Evolutionary conservation across 2,888 invertebrate species (phyloP), one percentile per base, ranked within the genome.

Genomic region (Parthenolecanium corni): DNA sequence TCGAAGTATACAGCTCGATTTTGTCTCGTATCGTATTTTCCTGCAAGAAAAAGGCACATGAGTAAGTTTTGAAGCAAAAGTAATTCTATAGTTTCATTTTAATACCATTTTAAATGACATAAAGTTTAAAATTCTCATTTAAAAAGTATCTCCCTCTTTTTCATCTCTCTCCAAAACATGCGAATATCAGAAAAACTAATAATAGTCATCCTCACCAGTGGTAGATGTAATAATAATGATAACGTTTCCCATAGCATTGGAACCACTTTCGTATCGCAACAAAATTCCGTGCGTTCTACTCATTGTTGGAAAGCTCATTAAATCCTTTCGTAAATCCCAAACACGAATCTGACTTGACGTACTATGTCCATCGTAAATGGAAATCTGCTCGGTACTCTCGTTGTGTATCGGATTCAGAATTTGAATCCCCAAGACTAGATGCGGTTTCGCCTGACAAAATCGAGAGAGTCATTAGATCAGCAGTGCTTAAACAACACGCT

Each of bases 371-470:
- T 92, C 89, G 67, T 85, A 81, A 57, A 93, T 81, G 42, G 82
- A 79, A 64, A 95, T 85, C 68, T 81, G 80, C 76, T 95, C 95
- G 0, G 88, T 84, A 58, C 90, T 91, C 65, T 86, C 82, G 71
- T 89, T 89, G 69, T 89, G 87, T 65, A 92, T 86, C 1, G 93
- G 92, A 75, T 93, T 94, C 3, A 95, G 75, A 16, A 95, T 80
- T 73, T 94, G 91, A 49, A 95, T 81, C 5, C 92, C 92, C 12
- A 61, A 24, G 54, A 94, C 80, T 0, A 90, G 89, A 73, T 84
- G 89, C 1, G 89, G 88, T 65, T 84, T 83, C 68, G 88, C 86
- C 73, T 75, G 70, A 31, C 52, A 62, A 64, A 20, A 65, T 51
- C 23, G 52, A 23, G 23, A 52, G n/a, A n/a, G n/a, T n/a, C n/a